These are phyloP conservation scores for Meiosimyza decipiens DNA, from an alignment of 2,888 invertebrate species.

Conservation along the genomic window DNA sequence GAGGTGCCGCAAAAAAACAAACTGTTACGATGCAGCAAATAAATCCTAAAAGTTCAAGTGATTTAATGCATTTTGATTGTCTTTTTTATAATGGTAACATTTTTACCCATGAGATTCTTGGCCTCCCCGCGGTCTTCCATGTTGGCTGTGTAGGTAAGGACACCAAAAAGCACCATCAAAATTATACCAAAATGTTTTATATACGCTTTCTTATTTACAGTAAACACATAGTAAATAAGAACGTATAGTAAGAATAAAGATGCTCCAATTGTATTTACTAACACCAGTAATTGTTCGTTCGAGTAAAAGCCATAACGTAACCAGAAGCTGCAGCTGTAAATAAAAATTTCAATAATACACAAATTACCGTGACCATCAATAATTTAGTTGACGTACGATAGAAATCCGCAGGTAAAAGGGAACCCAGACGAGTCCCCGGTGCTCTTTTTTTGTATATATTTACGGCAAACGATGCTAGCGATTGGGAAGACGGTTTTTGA, in stretches of 20 bases:
- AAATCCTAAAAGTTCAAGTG: conserved; percentile 66
- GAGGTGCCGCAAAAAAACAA: conserved; percentile 84
- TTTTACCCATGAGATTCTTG: conserved; percentile 74
- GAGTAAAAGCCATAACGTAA: conserved; percentile 82
- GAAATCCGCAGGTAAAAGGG: conserved; percentile 81
- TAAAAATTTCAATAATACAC: conserved; percentile 30
- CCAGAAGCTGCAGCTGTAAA: conserved; percentile 79
- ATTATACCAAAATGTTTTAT: conserved; percentile 73
- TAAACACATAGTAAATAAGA: conserved; percentile 77
- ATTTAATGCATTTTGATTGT: not conserved
- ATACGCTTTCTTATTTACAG: conserved; percentile 76
- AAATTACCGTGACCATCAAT: not conserved
- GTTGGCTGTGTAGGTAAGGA: conserved; percentile 72
- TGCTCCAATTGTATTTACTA: conserved; percentile 82
- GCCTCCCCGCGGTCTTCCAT: conserved; percentile 70
- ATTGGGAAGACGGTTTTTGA: not conserved
- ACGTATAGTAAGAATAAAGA: conserved; percentile 78
- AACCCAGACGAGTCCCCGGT: conserved; percentile 82
- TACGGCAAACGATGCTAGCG: conserved; percentile 78
- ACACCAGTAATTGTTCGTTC: conserved; percentile 76
- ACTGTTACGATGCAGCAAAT: conserved; percentile 80
- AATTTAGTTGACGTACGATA: conserved; percentile 72
- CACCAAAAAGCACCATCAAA: conserved; percentile 68
- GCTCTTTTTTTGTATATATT: conserved; percentile 78
- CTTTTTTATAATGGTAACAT: not conserved